A percentile compares a stretch with the other conserved stretches of the same genome.
Conservation (phyloP, 2,888 invertebrate species). For the Cyaniris semiargus region DNA sequence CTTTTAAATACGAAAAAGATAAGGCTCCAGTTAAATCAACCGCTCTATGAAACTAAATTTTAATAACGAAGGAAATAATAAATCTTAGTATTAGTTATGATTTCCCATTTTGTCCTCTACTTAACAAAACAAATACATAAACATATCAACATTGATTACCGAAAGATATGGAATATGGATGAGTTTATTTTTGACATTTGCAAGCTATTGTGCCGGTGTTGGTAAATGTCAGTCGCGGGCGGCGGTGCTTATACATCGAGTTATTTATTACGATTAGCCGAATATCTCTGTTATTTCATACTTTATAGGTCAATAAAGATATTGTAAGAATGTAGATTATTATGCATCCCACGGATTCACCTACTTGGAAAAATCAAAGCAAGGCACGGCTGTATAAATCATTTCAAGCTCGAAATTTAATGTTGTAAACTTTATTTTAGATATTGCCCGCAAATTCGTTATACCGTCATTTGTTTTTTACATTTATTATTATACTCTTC, state of each 20-base stretch:
- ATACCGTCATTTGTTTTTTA: too few species aligned
- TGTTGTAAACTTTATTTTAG: too few species aligned
- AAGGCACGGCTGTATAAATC: not conserved
- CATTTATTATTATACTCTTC: too few species aligned
- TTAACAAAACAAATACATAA: not conserved
- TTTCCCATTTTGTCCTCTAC: not conserved
- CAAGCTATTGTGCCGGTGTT: constrained; percentile 1
- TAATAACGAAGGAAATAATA: not conserved
- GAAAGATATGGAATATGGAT: constrained; percentile 26
- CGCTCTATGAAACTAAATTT: too few species aligned
- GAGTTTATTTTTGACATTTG: constrained; percentile 29
- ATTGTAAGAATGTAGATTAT: constrained; percentile 5
- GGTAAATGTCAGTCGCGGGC: constrained; percentile 26
- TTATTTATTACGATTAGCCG: constrained; percentile 7
- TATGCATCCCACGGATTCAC: not conserved
- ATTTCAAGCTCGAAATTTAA: not conserved
- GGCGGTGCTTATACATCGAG: not conserved
- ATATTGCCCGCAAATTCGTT: too few species aligned
- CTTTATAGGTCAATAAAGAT: constrained; percentile 1
- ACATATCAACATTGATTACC: not conserved
- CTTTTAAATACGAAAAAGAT: too few species aligned
- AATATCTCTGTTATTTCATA: constrained; percentile 13
- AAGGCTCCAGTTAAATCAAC: too few species aligned
- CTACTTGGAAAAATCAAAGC: not conserved
- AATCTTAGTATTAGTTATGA: not conserved